Evolutionary conservation across 1,140 invertebrate genomes (phyloP), one percentile per base, ranked within the genome.

Genomic region (Antheraea mylitta): DNA sequence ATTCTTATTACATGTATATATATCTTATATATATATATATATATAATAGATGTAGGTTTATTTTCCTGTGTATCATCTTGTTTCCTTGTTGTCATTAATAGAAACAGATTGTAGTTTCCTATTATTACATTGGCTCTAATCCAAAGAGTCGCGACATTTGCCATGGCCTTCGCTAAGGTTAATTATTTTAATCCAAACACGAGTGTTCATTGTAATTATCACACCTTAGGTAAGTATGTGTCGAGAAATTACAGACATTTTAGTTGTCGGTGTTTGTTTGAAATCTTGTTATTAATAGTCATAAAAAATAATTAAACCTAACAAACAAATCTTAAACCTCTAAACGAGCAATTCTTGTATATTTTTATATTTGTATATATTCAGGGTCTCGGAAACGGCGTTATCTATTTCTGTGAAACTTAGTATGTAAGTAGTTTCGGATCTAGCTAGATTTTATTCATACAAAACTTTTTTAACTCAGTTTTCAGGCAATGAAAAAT

Each of bases 131-230:
- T 90, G 88, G 88, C 86, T 62, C 58, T 71, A 68, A 61, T 86
- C 88, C 88, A 90, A 53, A 85, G 70, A 67, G 80, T 74, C 76
- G 80, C 80, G 85, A 87, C 85, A 85, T 79, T 86, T 82, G 77
- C 79, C 73, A 66, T 87, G 88, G 83, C 88, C 88, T 89, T 86
- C 76, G 62, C 48, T 72, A 81, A 85, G 84, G 86, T 86, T 88
- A 86, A 85, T 85, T 83, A 83, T 88, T 86, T 82, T 83, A 83
- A 85, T 83, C 75, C 71, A 74, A 74, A 67, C 62, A 74, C 66
- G 30, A 70, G 65, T 67, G 45, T 65, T 66, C 66, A 37, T 19
- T 53, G 45, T 53, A 53, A 53, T 53, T 53, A 53, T n/a, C 13
- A n/a, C 45, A 53, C 11, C 45, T n/a, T 53, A 53, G 45, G 45